Conservation (phyloP, 2,888 invertebrate genomes). For the Icerya purchasi region DNA sequence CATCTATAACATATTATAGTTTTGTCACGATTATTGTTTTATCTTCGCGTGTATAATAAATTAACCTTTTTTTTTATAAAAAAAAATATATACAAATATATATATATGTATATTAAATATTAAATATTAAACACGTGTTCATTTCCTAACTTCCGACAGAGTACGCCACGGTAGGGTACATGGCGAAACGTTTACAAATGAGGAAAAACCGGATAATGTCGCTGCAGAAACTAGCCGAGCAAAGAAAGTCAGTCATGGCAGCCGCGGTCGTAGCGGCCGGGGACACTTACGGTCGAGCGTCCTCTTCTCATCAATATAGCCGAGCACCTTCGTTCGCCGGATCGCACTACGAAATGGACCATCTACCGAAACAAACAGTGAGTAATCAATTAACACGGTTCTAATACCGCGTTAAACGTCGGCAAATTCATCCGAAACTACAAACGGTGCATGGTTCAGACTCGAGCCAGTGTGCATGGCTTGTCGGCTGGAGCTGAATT, state of each 20-base stretch:
- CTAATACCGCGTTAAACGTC: too few relatives aligned
- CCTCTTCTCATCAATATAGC: conserved; percentile 6
- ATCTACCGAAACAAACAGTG: conserved; percentile 31
- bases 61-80: not conserved
- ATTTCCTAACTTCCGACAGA: too few relatives aligned
- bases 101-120: too few relatives aligned
- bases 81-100: not conserved
- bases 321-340: conserved; percentile 19
- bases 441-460: too few relatives aligned
- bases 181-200: conserved; percentile 94
- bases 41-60: too few relatives aligned
- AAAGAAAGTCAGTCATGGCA: conserved; percentile 39
- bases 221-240: conserved; percentile 76
- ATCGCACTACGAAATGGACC: conserved; percentile 26
- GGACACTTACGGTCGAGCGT: conserved; percentile 3
- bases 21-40: too few relatives aligned
- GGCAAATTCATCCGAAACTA: too few relatives aligned
- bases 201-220: conserved; percentile 77
- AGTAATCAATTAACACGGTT: too few relatives aligned
- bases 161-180: conserved; percentile 93
- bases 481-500: too few relatives aligned
- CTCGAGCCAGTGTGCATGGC: too few relatives aligned
- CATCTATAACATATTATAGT: too few relatives aligned
- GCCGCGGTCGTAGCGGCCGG: not conserved
- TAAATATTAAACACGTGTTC: too few relatives aligned